phyloP scores from a whole-genome alignment of 1,140 invertebrate genomes.

The Plutomurus gul region DNA sequence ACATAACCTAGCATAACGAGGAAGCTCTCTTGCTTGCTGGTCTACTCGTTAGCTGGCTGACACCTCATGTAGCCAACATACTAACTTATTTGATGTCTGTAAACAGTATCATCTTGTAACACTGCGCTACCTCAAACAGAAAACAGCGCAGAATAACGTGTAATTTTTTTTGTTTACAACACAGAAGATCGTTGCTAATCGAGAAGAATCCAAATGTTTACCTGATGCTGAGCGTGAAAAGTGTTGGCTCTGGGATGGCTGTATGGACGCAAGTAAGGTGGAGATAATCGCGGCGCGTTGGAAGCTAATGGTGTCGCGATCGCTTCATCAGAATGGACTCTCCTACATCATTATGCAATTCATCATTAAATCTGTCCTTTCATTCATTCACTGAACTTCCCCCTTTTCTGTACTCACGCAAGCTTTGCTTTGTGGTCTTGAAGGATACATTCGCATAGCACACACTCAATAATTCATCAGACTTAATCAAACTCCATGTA shows the following conservation, averaged over 20 bases:
- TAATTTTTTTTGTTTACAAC: not conserved
- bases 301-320: not conserved
- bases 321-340: slow-evolving; percentile 51
- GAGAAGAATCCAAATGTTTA: not conserved
- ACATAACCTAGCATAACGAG: no score
- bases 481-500: no score
- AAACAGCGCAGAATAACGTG: no score
- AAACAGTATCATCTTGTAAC: no score
- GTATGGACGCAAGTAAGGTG: slow-evolving; percentile 11
- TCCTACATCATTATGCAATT: slow-evolving; percentile 36
- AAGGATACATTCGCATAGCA: not conserved
- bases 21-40: no score
- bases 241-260: not conserved
- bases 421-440: no score
- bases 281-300: slow-evolving; percentile 5
- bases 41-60: no score
- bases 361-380: not conserved
- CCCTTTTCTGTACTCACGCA: not conserved
- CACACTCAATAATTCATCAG: no score
- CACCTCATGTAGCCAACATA: no score
- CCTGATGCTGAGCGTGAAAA: slow-evolving; percentile 26
- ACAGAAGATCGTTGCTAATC: not conserved
- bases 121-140: not conserved
- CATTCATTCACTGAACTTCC: not conserved
- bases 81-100: no score